A percentile compares a stretch with the other conserved stretches of the same genome.
phyloP scores from a whole-genome alignment of 2,797 vertebrate species.

The Myiothlypis coronata region DNA sequence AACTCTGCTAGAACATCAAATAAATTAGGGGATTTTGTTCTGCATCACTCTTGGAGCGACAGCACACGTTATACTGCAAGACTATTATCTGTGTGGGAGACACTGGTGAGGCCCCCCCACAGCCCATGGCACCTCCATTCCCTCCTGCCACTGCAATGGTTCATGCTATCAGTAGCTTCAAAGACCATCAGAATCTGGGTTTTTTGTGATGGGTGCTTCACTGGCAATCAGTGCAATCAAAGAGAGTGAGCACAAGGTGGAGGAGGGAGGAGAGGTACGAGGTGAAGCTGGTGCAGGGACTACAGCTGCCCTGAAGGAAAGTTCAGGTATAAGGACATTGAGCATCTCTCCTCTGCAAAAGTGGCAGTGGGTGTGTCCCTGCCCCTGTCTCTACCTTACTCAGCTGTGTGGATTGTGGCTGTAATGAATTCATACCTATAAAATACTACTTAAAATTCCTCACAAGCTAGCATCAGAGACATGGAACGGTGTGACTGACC shows the following conservation, averaged over 20 bases:
- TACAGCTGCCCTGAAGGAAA: background rate
- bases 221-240: background rate
- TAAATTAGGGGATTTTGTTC: background rate
- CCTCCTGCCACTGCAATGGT: background rate
- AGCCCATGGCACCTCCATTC: fast-evolving
- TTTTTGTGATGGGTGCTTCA: background rate
- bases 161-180: background rate
- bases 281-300: background rate
- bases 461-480: background rate
- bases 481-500: background rate
- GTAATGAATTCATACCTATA: background rate
- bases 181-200: background rate
- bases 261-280: background rate
- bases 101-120: background rate
- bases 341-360: background rate
- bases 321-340: background rate
- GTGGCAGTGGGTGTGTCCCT: background rate
- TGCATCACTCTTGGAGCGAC: background rate
- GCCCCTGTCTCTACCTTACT: background rate
- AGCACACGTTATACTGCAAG: background rate
- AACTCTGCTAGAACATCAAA: background rate
- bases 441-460: background rate
- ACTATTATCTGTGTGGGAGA: background rate
- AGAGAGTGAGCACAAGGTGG: background rate
- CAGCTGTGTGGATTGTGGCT: background rate